Base-by-base conservation (phyloP, 2,797 vertebrate genomes). In the Melanotaenia pygmaea region DNA sequence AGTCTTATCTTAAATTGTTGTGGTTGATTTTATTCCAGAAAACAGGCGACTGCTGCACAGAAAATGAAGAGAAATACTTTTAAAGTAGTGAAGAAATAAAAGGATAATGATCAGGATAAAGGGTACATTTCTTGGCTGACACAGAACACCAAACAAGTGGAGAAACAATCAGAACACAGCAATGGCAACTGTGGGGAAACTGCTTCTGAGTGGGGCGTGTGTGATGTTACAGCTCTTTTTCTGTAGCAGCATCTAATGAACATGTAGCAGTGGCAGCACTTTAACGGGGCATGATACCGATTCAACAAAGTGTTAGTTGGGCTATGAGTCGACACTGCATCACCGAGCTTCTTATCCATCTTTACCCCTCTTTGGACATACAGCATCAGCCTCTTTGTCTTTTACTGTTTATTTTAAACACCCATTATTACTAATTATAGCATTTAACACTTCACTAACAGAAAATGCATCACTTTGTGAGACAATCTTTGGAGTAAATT, bases 231-330 rank as follows among this genome's bases (percentile, higher is more conserved):
- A 64, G 14, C 1, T 77, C 81, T 85, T 85, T 88, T 88, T 86
- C 78, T 84, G 84, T 67, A 67, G 70, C 40, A 47, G 50, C 58
- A 43, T 66, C 71, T 90, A 89, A 90, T 86, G 65, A 86, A 74
- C 82, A 72, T 57, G 85, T 62, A 78, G 81, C 76, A 47, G 67
- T 56, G 77, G 83, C 68, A 72, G 64, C 77, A 77, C 78, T 77
- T 62, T 63, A 74, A 64, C 40, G 2, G 3, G 53, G 34, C 53
- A 67, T 7, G 45, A 77, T 16, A 58, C 65, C 24, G 16, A 70
- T 51, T 65, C 47, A 40, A 58, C 56, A 45, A 80, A 26, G 62
- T 67, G 53, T 54, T 32, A 35, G 77, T 77, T 71, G 67, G 18
- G 18, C 45, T 8, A n/a, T 3, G 45, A 47, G 43, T 7, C 8